Conservation (phyloP, 1,140 invertebrate species). For the Gonatopus flavifemur region DNA sequence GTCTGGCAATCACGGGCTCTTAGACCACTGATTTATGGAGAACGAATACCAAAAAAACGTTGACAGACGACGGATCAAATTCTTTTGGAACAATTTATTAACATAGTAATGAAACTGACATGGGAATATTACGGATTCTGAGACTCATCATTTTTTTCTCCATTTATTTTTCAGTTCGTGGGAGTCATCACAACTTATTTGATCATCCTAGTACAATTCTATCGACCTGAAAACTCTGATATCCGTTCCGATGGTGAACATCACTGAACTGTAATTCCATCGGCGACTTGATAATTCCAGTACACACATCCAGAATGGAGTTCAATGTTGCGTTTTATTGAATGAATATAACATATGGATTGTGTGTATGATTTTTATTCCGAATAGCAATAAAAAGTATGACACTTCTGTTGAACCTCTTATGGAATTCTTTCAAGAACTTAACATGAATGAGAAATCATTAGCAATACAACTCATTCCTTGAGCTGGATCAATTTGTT, state of each 20-base stretch:
- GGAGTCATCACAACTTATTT: constrained; percentile 40
- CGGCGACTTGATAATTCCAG: background rate
- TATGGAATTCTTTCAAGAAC: background rate
- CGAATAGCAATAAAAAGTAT: too few species aligned
- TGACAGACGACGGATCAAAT: too few species aligned
- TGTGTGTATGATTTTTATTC: too few species aligned
- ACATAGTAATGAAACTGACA: too few species aligned
- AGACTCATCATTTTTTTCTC: too few species aligned
- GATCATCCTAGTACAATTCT: constrained; percentile 44
- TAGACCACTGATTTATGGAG: too few species aligned
- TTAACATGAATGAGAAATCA: too few species aligned
- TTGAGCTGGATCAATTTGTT: background rate
- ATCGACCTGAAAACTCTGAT: constrained; percentile 20
- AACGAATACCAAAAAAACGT: too few species aligned
- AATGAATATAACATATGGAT: background rate
- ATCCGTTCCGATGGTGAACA: background rate
- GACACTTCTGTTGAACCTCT: too few species aligned
- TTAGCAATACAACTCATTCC: background rate
- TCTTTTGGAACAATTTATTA: too few species aligned
- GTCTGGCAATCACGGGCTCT: too few species aligned
- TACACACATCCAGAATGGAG: background rate
- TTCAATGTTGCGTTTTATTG: background rate
- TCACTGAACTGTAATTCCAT: background rate
- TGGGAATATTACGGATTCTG: too few species aligned
- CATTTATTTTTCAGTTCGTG: constrained; percentile 36